Percentiles rank a stretch among this genome's conserved stretches.
phyloP scores from a whole-genome alignment of 2,888 invertebrate genomes.

The Microchrysa polita region DNA sequence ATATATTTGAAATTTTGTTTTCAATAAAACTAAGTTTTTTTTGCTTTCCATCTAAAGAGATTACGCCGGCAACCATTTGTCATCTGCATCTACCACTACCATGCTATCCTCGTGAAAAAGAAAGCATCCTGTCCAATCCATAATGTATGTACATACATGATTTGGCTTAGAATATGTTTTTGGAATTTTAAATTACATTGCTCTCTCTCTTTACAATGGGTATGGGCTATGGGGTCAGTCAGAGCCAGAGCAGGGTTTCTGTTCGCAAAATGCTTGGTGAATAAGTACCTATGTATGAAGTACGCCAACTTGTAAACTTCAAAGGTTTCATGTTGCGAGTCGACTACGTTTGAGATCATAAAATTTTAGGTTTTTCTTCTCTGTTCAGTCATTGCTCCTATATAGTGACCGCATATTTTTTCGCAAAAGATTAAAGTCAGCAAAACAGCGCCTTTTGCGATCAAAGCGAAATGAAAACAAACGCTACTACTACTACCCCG shows the following conservation, averaged over 20 bases:
- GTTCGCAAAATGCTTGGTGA: conserved; percentile 1
- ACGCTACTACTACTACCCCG: neutral
- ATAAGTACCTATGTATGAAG: too few species aligned
- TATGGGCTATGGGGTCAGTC: too few species aligned
- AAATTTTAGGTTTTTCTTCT: conserved; percentile 33
- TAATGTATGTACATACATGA: conserved; percentile 19
- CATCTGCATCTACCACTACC: conserved; percentile 38
- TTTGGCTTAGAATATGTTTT: conserved; percentile 36
- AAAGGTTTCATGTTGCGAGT: conserved; percentile 33
- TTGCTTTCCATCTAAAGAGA: too few species aligned
- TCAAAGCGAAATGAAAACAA: neutral
- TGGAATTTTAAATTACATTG: conserved; percentile 41
- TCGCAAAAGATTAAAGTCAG: conserved; percentile 37
- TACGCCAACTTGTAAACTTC: too few species aligned
- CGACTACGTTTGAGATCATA: conserved; percentile 13
- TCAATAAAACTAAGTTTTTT: too few species aligned
- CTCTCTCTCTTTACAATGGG: conserved; percentile 38
- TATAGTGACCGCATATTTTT: conserved; percentile 34
- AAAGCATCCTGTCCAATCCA: conserved; percentile 14
- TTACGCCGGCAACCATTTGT: conserved; percentile 18
- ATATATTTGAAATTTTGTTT: neutral
- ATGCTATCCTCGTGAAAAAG: conserved; percentile 18
- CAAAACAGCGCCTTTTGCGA: neutral
- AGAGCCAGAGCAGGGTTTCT: too few species aligned
- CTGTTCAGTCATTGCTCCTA: conserved; percentile 18